Percentiles rank a stretch among this genome's conserved stretches.
These are phyloP conservation scores for Drosophila suboccidentalis DNA, from an alignment of 2,888 invertebrate species.

Conservation along the genomic window DNA sequence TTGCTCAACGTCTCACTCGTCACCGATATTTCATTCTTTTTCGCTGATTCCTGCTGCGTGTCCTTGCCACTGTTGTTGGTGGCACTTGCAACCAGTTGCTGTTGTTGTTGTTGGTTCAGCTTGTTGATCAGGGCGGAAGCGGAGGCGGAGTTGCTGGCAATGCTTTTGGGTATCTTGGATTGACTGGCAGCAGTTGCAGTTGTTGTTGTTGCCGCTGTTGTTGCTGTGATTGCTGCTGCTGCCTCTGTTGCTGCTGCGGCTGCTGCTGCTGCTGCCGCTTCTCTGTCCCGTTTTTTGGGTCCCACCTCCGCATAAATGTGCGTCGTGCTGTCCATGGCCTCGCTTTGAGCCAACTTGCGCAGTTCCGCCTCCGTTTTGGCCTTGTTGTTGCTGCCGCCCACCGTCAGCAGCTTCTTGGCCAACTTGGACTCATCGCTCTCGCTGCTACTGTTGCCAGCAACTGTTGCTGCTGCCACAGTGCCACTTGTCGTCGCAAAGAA, in stretches of 20 bases:
- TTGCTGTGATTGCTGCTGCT: conserved; percentile 14
- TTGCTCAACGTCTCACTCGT: conserved; percentile 81
- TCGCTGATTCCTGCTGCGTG: conserved; percentile 35
- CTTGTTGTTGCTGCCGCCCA: conserved; percentile 22
- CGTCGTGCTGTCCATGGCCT: conserved; percentile 97
- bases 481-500: conserved; percentile 39
- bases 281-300: conserved; percentile 79
- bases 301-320: conserved; percentile 86
- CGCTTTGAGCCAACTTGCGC: conserved; percentile 83
- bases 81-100: neutral
- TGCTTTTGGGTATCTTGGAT: conserved; percentile 10
- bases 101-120: conserved; percentile 64
- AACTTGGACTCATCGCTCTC: conserved; percentile 87
- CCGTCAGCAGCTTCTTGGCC: conserved; percentile 84
- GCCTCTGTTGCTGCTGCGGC: conserved; percentile 51
- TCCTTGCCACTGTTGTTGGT: conserved; percentile 36
- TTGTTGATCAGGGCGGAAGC: conserved; percentile 77
- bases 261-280: conserved; percentile 66
- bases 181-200: conserved; percentile 53
- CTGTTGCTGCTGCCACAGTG: conserved; percentile 13
- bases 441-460: conserved; percentile 86
- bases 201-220: conserved; percentile 31
- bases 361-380: conserved; percentile 57
- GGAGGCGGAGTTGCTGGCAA: conserved; percentile 47
- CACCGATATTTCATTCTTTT: conserved; percentile 79